Evolutionary conservation across 2,888 invertebrate genomes (phyloP).

Genomic region (Heliconius hortense): DNA sequence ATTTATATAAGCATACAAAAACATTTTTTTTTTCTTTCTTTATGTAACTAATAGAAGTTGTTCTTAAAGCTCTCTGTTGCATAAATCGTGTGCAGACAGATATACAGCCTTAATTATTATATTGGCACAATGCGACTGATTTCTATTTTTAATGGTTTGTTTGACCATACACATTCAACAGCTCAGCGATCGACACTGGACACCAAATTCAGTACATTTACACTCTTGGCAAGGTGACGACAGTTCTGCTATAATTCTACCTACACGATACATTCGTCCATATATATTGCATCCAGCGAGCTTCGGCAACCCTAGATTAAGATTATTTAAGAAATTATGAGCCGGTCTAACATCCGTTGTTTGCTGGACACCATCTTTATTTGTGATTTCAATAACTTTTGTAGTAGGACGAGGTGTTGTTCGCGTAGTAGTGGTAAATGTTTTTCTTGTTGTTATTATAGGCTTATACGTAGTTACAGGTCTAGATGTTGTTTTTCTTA

Average conservation of each 20-base stretch:
- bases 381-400: constrained; percentile 46
- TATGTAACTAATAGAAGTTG: neutral
- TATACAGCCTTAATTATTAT: constrained; percentile 1
- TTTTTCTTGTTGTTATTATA: constrained; percentile 43
- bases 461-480: constrained; percentile 49
- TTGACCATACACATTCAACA: constrained; percentile 65
- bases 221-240: constrained; percentile 92
- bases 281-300: constrained; percentile 95
- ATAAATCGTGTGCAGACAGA: neutral
- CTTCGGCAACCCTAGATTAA: constrained; percentile 84
- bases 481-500: constrained; percentile 57
- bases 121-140: constrained; percentile 2
- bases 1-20: neutral
- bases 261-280: constrained; percentile 93
- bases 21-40: neutral
- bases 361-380: constrained; percentile 46
- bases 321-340: constrained; percentile 45
- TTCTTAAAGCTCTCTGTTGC: neutral
- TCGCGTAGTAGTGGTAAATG: constrained; percentile 35
- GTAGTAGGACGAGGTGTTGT: constrained; percentile 47
- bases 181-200: constrained; percentile 87
- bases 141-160: constrained; percentile 30
- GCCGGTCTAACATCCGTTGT: constrained; percentile 52
- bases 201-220: constrained; percentile 92
- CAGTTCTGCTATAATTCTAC: constrained; percentile 90